Evolutionary conservation across 2,797 vertebrate genomes (phyloP).

Genomic region (Lagorchestes hirsutus): DNA sequence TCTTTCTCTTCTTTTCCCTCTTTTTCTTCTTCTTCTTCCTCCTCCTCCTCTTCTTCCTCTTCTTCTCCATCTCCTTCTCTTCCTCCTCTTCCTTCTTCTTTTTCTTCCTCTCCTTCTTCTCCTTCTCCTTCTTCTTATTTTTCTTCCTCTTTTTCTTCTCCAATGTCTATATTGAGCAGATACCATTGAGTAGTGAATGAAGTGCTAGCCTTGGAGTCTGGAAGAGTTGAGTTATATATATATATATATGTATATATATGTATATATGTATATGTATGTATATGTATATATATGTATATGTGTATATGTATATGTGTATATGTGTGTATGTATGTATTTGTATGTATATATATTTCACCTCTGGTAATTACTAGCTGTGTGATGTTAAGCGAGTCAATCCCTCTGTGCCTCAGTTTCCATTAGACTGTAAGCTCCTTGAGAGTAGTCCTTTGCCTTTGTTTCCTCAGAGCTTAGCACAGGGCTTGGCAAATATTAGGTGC

Average conservation of each 20-base stretch:
- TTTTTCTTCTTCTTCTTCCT: no score
- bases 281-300: no score
- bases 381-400: not conserved
- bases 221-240: not conserved
- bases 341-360: no score
- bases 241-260: no score
- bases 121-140: not conserved
- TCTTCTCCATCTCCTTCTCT: not conserved
- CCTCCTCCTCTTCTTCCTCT: accelerated
- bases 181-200: not conserved
- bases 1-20: no score
- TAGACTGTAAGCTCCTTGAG: not conserved
- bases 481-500: not conserved
- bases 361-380: not conserved
- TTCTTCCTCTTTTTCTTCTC: not conserved
- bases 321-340: no score
- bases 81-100: not conserved
- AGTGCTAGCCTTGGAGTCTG: no score
- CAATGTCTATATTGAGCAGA: not conserved
- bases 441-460: not conserved
- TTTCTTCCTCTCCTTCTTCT: not conserved
- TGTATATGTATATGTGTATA: no score
- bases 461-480: not conserved
- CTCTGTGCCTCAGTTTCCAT: not conserved
- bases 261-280: no score